These are phyloP conservation scores for Asteroscopus sphinx DNA, from an alignment of 2,888 invertebrate genomes.

Conservation along the genomic window DNA sequence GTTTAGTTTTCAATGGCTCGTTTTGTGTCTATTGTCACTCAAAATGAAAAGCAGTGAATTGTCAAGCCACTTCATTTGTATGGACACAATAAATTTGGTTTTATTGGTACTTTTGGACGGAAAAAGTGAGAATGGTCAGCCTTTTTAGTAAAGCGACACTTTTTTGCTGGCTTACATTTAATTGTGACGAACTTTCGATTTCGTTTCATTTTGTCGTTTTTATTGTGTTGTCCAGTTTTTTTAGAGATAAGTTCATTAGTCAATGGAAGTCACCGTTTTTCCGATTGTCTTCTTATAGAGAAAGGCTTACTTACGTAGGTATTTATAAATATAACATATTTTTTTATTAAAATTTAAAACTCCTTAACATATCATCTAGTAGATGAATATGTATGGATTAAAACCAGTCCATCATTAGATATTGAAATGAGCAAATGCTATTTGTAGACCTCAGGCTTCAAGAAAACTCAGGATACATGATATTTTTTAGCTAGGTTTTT, in stretches of 20 bases:
- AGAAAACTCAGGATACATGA: too few species aligned
- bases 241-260: neutral
- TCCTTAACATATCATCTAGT: too few species aligned
- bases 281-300: too few species aligned
- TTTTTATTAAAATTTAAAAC: too few species aligned
- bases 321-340: too few species aligned
- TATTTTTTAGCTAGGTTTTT: too few species aligned
- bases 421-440: too few species aligned
- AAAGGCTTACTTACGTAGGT: too few species aligned
- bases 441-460: too few species aligned
- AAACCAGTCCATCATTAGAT: too few species aligned
- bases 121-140: conserved; percentile 71
- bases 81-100: conserved; percentile 84
- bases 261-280: too few species aligned
- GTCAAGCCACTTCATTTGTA: conserved; percentile 71
- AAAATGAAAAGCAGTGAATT: conserved; percentile 61
- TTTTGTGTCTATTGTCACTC: conserved; percentile 56
- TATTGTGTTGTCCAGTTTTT: neutral
- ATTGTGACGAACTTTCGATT: conserved; percentile 46
- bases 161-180: conserved; percentile 52
- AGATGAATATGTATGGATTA: too few species aligned
- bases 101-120: conserved; percentile 73
- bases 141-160: conserved; percentile 65
- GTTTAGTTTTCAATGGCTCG: conserved; percentile 8
- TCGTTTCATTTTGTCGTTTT: conserved; percentile 11